Percentiles rank a stretch among this genome's conserved stretches.
Conservation (phyloP, 2,113 vertebrate species). For the Calidris pugnax region DNA sequence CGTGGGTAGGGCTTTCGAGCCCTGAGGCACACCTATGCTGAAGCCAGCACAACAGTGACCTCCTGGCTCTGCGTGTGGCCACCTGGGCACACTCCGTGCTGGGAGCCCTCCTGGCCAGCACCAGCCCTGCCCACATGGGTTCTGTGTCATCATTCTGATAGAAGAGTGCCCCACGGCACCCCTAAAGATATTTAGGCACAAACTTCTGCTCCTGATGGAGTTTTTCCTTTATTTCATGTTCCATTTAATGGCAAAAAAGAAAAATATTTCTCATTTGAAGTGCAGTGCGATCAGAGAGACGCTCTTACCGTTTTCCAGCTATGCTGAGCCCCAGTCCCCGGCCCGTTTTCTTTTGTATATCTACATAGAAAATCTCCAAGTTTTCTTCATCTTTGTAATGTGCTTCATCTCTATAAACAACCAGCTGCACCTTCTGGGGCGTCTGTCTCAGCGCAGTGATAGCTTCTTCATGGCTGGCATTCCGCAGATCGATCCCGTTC, state of each 20-base stretch:
- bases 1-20: background rate
- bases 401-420: conserved; percentile 86
- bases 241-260: background rate
- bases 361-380: conserved; percentile 85
- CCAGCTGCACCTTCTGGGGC: conserved; percentile 85
- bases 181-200: background rate
- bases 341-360: conserved; percentile 89
- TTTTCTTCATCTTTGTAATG: conserved; percentile 90
- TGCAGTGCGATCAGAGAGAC: background rate
- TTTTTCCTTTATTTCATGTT: background rate
- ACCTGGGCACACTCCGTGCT: background rate
- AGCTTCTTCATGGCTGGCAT: conserved; percentile 89
- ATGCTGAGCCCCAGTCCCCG: conserved; percentile 95
- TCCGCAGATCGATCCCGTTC: conserved; percentile 88
- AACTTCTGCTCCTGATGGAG: background rate
- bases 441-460: conserved; percentile 90
- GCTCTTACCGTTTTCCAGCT: conserved; percentile 89
- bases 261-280: background rate
- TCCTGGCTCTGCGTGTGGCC: accelerated
- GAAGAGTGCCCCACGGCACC: background rate
- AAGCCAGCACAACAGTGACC: background rate
- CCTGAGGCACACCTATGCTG: background rate
- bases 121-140: background rate
- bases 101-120: background rate
- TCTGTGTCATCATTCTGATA: background rate